phyloP scores from a whole-genome alignment of 2,113 vertebrate species.

The Rhabdornis inornatus region DNA sequence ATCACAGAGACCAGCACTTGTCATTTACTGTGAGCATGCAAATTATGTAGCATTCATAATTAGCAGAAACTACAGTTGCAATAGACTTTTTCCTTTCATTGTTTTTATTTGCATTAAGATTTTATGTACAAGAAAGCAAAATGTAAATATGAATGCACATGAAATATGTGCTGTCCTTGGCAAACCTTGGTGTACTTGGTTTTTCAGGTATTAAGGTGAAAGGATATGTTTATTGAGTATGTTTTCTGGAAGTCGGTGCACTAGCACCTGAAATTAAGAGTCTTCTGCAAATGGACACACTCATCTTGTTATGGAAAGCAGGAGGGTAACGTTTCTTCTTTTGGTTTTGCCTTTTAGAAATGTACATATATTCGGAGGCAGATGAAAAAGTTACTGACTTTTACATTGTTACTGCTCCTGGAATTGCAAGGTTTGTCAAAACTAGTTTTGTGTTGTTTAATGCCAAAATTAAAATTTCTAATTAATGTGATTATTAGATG shows the following conservation, averaged over 20 bases:
- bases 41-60: background rate
- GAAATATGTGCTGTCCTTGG: background rate
- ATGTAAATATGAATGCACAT: background rate
- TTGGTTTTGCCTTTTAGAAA: background rate
- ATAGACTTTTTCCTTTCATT: background rate
- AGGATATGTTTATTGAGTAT: background rate
- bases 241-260: background rate
- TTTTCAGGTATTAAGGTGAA: background rate
- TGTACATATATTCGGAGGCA: background rate
- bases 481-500: slow-evolving; percentile 33
- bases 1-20: background rate
- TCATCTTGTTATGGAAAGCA: background rate
- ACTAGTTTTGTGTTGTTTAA: slow-evolving; percentile 46
- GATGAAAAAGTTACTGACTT: background rate
- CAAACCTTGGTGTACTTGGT: background rate
- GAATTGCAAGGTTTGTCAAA: slow-evolving; percentile 30
- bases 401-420: slow-evolving; percentile 11
- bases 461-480: slow-evolving; percentile 16
- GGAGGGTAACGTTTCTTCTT: background rate
- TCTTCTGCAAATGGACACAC: rapidly evolving
- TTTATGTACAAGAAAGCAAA: background rate
- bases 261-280: background rate
- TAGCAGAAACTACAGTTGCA: background rate
- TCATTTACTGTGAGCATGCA: background rate
- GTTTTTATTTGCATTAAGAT: background rate